phyloP scores from a whole-genome alignment of 2,797 vertebrate species.

The Cuculus canorus region DNA sequence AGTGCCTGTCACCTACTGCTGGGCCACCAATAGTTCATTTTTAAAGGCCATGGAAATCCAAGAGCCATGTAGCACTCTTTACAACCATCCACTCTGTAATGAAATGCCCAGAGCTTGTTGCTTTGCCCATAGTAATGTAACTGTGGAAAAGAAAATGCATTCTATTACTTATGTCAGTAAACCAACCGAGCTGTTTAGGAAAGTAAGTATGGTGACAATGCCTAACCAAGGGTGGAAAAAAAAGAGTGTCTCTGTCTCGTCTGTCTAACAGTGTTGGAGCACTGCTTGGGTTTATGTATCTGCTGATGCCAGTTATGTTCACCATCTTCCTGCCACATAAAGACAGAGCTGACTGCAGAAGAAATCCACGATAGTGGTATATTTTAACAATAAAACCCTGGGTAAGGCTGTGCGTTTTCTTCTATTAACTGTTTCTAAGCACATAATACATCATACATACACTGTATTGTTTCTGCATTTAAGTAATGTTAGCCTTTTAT shows the following conservation, averaged over 20 bases:
- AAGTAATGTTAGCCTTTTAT: background rate
- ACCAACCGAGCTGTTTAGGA: background rate
- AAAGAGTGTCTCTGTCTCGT: background rate
- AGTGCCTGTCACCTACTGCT: background rate
- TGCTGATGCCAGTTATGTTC: background rate
- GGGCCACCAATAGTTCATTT: background rate
- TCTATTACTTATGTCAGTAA: background rate
- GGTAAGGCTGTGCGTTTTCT: background rate
- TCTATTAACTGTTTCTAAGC: background rate
- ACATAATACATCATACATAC: too few species aligned
- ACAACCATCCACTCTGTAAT: background rate
- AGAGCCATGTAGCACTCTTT: background rate
- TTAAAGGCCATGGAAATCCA: background rate
- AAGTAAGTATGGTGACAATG: background rate
- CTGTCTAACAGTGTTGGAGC: background rate
- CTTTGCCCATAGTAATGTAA: background rate
- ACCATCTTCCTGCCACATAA: background rate
- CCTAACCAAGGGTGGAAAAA: background rate
- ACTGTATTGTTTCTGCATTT: rapidly evolving
- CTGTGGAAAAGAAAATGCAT: background rate
- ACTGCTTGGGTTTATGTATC: background rate
- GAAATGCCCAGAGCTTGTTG: background rate
- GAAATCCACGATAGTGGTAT: rapidly evolving
- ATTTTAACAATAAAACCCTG: background rate
- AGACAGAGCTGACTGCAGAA: background rate